Percentiles rank a stretch among this genome's conserved stretches.
Evolutionary conservation across 2,797 vertebrate genomes (phyloP).

Genomic region (Cryptoblepharus egeriae): DNA sequence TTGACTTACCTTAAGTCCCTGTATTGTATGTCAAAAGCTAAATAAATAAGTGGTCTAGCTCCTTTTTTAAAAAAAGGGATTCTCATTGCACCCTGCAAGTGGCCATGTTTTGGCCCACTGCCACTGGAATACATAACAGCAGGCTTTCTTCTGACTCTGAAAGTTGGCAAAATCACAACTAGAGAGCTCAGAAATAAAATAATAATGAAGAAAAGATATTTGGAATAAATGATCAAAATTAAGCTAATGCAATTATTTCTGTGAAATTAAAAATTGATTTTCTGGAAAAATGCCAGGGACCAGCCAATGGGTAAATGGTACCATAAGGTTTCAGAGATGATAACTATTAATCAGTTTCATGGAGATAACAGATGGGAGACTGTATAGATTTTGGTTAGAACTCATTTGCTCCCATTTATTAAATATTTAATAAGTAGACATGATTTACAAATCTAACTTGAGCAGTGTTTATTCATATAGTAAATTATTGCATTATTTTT

Average conservation of each 20-base stretch:
- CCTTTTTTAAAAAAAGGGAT: too few relatives aligned
- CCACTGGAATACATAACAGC: too few relatives aligned
- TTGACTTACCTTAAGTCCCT: too few relatives aligned
- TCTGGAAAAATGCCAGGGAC: not conserved
- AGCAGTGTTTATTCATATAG: not conserved
- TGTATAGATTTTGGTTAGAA: conserved; percentile 7
- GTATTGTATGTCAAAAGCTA: too few relatives aligned
- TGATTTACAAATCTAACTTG: not conserved
- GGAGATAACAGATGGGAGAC: not conserved
- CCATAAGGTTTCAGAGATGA: not conserved
- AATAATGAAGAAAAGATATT: not conserved
- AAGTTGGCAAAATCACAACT: not conserved
- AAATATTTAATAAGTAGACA: not conserved
- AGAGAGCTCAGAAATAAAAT: not conserved
- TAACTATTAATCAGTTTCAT: conserved; percentile 9
- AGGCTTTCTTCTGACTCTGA: not conserved
- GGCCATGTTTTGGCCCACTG: too few relatives aligned
- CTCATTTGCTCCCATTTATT: not conserved
- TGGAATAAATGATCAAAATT: not conserved
- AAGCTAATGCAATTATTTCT: conserved; percentile 11
- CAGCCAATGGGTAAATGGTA: not conserved
- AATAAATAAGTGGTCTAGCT: too few relatives aligned
- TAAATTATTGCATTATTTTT: not conserved
- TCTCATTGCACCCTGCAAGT: too few relatives aligned
- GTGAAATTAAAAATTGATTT: not conserved